Evolutionary conservation across 2,888 invertebrate species (phyloP).

Genomic region (Drosophila atripex): DNA sequence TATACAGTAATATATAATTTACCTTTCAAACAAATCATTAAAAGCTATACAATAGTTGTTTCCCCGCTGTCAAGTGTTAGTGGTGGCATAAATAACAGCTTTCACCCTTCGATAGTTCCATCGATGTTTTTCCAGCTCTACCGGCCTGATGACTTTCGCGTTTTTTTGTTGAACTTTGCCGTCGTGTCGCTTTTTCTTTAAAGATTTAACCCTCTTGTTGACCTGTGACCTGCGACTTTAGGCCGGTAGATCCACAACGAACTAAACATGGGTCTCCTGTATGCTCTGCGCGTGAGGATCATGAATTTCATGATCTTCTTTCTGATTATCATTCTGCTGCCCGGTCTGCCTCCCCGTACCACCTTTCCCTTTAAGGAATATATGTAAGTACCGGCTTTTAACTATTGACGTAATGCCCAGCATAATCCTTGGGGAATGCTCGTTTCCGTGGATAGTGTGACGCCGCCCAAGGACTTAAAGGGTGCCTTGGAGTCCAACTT

Average conservation of each 20-base stretch:
- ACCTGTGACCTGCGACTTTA: constrained; percentile 15
- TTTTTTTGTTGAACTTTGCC: constrained; percentile 73
- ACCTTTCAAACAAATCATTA: background rate
- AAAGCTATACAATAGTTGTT: background rate
- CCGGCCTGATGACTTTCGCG: constrained; percentile 68
- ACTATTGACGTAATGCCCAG: background rate
- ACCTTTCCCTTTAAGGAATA: constrained; percentile 86
- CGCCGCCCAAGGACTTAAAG: constrained; percentile 85
- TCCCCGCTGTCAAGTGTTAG: background rate
- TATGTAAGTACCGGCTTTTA: constrained; percentile 85
- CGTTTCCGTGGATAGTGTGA: constrained; percentile 81
- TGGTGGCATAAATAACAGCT: background rate
- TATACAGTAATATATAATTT: background rate
- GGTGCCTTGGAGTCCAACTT: constrained; percentile 87
- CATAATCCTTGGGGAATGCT: constrained; percentile 9
- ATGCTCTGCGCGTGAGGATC: constrained; percentile 83
- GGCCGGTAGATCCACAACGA: constrained; percentile 19
- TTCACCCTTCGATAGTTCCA: background rate
- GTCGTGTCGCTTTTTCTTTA: constrained; percentile 70
- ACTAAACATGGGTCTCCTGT: constrained; percentile 83
- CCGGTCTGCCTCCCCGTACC: constrained; percentile 90
- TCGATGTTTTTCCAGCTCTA: constrained; percentile 21
- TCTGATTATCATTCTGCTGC: constrained; percentile 87
- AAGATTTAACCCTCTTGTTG: constrained; percentile 10
- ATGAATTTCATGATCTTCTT: constrained; percentile 85